Percentiles rank a stretch among this genome's conserved stretches.
Conservation (phyloP, 2,113 vertebrate species). For the Perca schrenkii region DNA sequence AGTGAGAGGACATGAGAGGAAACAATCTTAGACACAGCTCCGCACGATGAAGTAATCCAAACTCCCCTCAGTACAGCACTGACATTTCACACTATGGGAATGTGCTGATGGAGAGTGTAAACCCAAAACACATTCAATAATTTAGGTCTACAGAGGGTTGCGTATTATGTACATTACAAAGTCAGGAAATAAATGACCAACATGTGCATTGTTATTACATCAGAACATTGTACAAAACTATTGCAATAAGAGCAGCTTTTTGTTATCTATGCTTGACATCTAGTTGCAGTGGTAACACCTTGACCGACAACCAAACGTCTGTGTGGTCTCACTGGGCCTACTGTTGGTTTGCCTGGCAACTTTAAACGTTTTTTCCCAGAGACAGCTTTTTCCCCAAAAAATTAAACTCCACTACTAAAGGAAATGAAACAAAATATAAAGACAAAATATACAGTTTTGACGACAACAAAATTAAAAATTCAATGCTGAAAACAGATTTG, state of each 20-base stretch:
- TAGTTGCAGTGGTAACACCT: slow-evolving; percentile 76
- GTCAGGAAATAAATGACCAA: slow-evolving; percentile 72
- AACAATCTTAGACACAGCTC: slow-evolving; percentile 62
- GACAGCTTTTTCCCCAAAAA: slow-evolving; percentile 18
- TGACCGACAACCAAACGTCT: slow-evolving; percentile 58
- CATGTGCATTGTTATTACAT: slow-evolving; percentile 77
- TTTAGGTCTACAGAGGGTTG: slow-evolving; percentile 75
- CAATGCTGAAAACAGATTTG: slow-evolving; percentile 45
- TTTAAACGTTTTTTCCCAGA: slow-evolving; percentile 41
- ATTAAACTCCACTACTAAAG: slow-evolving; percentile 36
- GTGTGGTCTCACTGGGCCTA: slow-evolving; percentile 36
- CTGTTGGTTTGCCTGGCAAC: slow-evolving; percentile 56
- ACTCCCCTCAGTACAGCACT: slow-evolving; percentile 70
- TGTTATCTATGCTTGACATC: slow-evolving; percentile 77
- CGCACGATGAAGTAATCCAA: slow-evolving; percentile 49
- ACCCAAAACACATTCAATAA: slow-evolving; percentile 82
- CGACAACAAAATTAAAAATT: slow-evolving; percentile 22
- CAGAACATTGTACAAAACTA: slow-evolving; percentile 83
- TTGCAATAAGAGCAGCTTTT: slow-evolving; percentile 84
- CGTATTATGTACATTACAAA: slow-evolving; percentile 80
- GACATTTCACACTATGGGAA: slow-evolving; percentile 75
- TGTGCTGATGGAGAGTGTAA: slow-evolving; percentile 70
- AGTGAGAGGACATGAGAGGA: slow-evolving; percentile 79
- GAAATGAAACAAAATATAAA: slow-evolving; percentile 56
- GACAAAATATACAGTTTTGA: slow-evolving; percentile 64